phyloP scores from a whole-genome alignment of 1,140 invertebrate species.

The Bombus affinis region DNA sequence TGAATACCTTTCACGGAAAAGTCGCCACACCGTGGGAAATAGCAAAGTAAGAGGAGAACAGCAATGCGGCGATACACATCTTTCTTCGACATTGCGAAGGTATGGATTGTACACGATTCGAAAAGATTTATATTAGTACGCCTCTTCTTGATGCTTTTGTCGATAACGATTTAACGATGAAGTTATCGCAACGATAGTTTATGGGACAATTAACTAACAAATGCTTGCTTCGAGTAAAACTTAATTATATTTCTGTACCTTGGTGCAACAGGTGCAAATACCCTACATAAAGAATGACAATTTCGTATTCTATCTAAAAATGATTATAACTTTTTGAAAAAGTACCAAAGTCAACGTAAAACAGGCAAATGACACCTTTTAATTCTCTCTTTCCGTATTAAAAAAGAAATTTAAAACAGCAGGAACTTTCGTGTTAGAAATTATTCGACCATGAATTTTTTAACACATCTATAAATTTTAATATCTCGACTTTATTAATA shows the following conservation, averaged over 20 bases:
- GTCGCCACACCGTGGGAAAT: slow-evolving; percentile 3
- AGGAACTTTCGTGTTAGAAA: no score
- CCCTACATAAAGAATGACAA: no score
- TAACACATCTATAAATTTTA: no score
- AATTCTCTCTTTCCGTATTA: no score
- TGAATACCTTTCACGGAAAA: slow-evolving; percentile 5
- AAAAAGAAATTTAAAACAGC: no score
- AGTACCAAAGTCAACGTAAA: no score
- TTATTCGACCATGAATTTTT: no score
- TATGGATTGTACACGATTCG: neutral
- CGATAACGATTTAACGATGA: neutral
- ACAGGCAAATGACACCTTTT: no score
- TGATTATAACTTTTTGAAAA: no score
- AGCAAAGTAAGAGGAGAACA: neutral
- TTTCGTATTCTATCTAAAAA: no score
- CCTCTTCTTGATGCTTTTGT: neutral
- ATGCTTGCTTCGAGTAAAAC: neutral
- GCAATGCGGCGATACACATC: neutral
- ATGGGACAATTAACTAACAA: neutral
- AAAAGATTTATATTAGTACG: neutral
- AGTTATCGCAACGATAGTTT: neutral
- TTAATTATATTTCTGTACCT: neutral
- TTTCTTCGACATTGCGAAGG: neutral
- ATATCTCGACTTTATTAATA: no score
- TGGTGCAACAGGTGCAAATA: no score